Conservation (phyloP, 2,113 vertebrate species). For the Ailuropoda melanoleuca region DNA sequence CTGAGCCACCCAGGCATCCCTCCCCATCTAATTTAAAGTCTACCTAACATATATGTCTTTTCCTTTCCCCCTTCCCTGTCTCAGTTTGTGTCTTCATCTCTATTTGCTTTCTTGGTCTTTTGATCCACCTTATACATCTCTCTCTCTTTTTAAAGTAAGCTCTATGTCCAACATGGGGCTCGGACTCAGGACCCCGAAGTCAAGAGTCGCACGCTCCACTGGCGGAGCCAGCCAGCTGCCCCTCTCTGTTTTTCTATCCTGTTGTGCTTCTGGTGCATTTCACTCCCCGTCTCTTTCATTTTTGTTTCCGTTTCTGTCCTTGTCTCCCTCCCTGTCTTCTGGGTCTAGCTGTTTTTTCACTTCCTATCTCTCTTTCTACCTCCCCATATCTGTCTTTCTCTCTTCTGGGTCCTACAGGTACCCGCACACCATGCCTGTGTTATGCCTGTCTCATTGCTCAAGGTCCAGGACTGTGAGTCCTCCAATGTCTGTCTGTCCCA, state of each 20-base stretch:
- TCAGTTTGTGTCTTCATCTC: neutral
- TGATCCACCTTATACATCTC: neutral
- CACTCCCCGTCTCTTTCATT: neutral
- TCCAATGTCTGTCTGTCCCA: neutral
- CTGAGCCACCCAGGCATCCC: no score
- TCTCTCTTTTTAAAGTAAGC: neutral
- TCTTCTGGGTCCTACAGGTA: neutral
- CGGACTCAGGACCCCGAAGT: neutral
- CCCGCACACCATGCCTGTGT: neutral
- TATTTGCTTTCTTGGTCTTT: slow-evolving; percentile 20
- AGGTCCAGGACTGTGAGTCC: neutral
- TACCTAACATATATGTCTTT: neutral
- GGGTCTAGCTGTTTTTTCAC: neutral
- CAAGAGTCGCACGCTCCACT: neutral
- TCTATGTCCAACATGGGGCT: neutral
- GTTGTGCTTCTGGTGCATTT: neutral
- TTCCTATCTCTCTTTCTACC: neutral
- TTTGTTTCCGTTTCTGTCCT: slow-evolving; percentile 28
- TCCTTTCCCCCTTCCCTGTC: neutral
- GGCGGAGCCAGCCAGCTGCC: no score
- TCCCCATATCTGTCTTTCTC: neutral
- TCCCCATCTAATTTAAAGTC: neutral
- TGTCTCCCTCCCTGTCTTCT: neutral
- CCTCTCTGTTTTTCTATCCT: neutral
- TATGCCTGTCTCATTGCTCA: neutral